phyloP scores from a whole-genome alignment of 2,797 vertebrate species.

The Toxotes lorentzi region DNA sequence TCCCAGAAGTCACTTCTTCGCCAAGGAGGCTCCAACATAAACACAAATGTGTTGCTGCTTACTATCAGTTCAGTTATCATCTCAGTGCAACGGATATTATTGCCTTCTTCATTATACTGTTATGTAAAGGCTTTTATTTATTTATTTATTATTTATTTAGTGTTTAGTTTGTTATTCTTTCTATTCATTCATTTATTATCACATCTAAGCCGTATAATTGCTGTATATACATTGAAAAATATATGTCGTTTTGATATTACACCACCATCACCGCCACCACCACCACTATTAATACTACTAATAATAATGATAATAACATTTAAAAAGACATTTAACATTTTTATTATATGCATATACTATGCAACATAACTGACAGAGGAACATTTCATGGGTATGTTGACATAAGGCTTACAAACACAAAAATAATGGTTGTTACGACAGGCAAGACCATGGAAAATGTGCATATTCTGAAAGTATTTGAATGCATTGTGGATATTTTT shows the following conservation, averaged over 20 bases:
- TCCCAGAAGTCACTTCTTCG: background rate
- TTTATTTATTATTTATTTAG: background rate
- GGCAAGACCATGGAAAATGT: conserved; percentile 34
- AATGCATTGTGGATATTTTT: conserved; percentile 40
- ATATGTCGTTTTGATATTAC: too few species aligned
- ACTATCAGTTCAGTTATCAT: background rate
- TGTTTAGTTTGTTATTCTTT: background rate
- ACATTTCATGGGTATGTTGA: conserved; percentile 13
- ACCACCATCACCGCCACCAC: background rate
- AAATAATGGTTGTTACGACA: conserved; percentile 33
- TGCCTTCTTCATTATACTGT: too few species aligned
- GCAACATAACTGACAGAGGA: conserved; percentile 16
- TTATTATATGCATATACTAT: conserved; percentile 48
- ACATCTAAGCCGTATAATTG: background rate
- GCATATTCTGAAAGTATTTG: conserved; percentile 34
- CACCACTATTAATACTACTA: background rate
- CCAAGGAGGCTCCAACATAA: too few species aligned
- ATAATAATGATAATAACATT: background rate
- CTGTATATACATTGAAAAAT: background rate
- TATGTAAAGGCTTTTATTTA: background rate
- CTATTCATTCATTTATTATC: background rate
- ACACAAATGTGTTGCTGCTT: background rate
- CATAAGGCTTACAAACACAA: conserved; percentile 34
- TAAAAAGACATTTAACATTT: conserved; percentile 20
- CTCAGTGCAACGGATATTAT: too few species aligned